Evolutionary conservation across 2,797 vertebrate species (phyloP), one percentile per base, ranked within the genome.

Genomic region (Poecile montanus): DNA sequence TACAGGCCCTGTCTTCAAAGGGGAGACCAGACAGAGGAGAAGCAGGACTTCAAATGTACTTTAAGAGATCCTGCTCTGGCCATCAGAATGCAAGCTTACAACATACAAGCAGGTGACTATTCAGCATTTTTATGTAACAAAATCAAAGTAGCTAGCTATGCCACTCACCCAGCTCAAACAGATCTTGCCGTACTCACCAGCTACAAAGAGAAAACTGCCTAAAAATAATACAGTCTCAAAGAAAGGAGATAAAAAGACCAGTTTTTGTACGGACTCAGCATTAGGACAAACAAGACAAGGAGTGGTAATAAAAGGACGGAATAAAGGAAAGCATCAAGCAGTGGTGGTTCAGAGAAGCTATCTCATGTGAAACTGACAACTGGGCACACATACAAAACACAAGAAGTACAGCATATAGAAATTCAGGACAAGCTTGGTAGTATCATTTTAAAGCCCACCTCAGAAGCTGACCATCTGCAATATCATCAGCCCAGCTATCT

Each of bases 401-500:
- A 53, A 58, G 4, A 63, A 34, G 45, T 60, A 85, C 51, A 79
- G 29, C 44, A 63, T 51, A 53, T 1, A 71, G 27, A 78, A 86
- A 93, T 73, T 50, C 40, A 89, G 44, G 60, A 72, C 42, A 71
- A 81, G 58, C 25, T 81, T 74, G 13, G 30, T 10, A 19, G 25
- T 54, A 81, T 36, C 8, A 57, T 85, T 79, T 89, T 68, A 84
- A 94, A 67, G 20, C 94, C 16, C 32, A 97, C 95, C 96, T 95
- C 57, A 89, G 20, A 82, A 93, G 74, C 26, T 85, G 95, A 87
- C 80, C 89, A 50, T 87, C 85, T 58, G n/a, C 47, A 57, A 61
- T 40, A 65, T 45, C 57, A 87, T 82, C 36, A 1, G 13, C 23
- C 91, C 89, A 97, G 74, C 94, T 95, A 21, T 90, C 88, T 58